These are phyloP conservation scores for Pollenia griseotomentosa DNA, from an alignment of 2,888 invertebrate species.

Conservation along the genomic window DNA sequence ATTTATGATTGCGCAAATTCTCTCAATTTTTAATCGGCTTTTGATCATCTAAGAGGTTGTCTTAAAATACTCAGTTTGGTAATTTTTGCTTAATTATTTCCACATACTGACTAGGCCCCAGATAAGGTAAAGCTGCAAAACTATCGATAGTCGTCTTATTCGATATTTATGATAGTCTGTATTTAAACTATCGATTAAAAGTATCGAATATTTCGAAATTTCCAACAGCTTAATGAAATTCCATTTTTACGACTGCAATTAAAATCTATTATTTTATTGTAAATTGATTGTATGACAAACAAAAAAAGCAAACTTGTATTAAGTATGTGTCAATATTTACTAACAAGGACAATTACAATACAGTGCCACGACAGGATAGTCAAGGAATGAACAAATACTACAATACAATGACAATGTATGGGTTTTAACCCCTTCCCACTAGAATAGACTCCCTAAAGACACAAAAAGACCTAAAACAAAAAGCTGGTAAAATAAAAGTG, in stretches of 20 bases:
- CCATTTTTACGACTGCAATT: constrained; percentile 13
- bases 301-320: neutral
- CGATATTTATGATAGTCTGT: too few relatives aligned
- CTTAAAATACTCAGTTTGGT: too few relatives aligned
- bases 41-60: too few relatives aligned
- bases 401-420: neutral
- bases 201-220: too few relatives aligned
- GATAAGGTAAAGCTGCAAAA: too few relatives aligned
- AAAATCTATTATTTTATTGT: constrained; percentile 26
- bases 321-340: constrained; percentile 60
- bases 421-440: constrained; percentile 33
- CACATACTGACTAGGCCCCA: too few relatives aligned
- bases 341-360: constrained; percentile 20
- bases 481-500: neutral
- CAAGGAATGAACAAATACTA: constrained; percentile 76
- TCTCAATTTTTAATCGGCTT: too few relatives aligned
- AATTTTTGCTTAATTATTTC: too few relatives aligned
- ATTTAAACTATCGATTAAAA: too few relatives aligned
- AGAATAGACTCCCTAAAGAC: neutral
- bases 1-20: too few relatives aligned
- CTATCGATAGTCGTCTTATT: too few relatives aligned
- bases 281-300: constrained; percentile 32
- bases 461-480: constrained; percentile 22
- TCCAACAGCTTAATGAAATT: constrained; percentile 1
- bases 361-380: constrained; percentile 41